Percentiles rank a stretch among this genome's conserved stretches.
Conservation (phyloP, 2,113 vertebrate species). For the Clarias gariepinus region DNA sequence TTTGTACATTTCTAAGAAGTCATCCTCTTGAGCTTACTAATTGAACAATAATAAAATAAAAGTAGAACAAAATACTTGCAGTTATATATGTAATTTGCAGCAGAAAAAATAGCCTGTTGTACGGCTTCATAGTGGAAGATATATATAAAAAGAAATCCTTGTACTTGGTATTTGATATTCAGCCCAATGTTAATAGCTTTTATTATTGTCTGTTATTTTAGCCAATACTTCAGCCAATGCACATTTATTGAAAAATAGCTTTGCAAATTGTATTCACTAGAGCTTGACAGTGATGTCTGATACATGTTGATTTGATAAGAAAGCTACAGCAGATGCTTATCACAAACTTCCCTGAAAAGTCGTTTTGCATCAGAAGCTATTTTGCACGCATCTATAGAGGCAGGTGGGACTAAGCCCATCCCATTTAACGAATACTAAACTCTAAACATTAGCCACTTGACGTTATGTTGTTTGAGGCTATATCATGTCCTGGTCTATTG, state of each 20-base stretch:
- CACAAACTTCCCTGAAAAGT: neutral
- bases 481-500: neutral
- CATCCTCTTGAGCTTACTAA: neutral
- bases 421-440: neutral
- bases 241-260: neutral
- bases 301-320: neutral
- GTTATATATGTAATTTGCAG: too few species aligned
- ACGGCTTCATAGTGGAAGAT: too few species aligned
- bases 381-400: neutral
- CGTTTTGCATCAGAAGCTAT: neutral
- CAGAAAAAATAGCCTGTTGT: too few species aligned
- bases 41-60: too few species aligned
- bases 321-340: neutral
- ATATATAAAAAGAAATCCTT: neutral
- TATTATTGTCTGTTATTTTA: constrained; percentile 15
- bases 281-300: constrained; percentile 2
- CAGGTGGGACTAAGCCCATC: neutral
- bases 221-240: neutral
- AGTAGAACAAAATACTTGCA: too few species aligned
- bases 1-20: too few species aligned
- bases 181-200: neutral
- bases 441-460: neutral
- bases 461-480: neutral
- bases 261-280: constrained; percentile 20
- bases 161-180: neutral